Base-by-base conservation (phyloP, 2,888 invertebrate species). In the Ennomos fuscantarius region DNA sequence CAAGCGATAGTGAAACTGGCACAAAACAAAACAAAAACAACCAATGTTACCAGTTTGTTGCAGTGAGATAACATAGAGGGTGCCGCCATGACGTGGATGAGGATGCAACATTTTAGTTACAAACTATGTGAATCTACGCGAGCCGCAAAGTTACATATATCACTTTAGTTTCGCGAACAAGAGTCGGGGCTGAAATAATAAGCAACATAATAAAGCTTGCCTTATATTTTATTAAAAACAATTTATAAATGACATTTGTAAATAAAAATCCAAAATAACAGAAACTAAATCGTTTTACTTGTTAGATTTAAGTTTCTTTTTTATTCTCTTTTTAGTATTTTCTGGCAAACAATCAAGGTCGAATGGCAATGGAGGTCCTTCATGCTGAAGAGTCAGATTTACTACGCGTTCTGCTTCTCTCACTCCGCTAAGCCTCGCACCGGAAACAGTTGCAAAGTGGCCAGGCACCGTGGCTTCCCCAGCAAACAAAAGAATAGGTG, bases 391-490 rank as follows among this genome's bases (percentile, higher is more conserved):
- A 2, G 95, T 95, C 60, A 95, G 74, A 62, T 94, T 93, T 39
- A 95, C 89, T 56, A 96, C 93, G 68, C 96, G 90, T 72, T 96
- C 95, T 0, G 97, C 97, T 84, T 97, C 97, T 50, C 96, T 90
- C 48, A 96, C 93, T 0, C 97, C 97, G 66, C 96, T 96, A 43
- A 96, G 79, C 53, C 96, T 91, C 0, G 97, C 97, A 0, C 96
- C 97, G 63, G 96, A 96, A 0, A 96, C 94, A 0, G 96, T 96
- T 2, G 88, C 96, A 70, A 94, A 95, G 62, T 95, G 95, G 0
- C 95, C 94, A 0, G 95, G 93, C 34, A 95, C 94, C 0, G 96
- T 96, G 0, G 96, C 96, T 81, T 97, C 97, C 0, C 97, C 97
- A 11, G 97, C 97, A 76, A 97, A 97, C 44, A 97, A 79, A 37